A percentile compares a stretch with the other conserved stretches of the same genome.
Conservation (phyloP, 2,888 invertebrate genomes). For the Pammene aurita region DNA sequence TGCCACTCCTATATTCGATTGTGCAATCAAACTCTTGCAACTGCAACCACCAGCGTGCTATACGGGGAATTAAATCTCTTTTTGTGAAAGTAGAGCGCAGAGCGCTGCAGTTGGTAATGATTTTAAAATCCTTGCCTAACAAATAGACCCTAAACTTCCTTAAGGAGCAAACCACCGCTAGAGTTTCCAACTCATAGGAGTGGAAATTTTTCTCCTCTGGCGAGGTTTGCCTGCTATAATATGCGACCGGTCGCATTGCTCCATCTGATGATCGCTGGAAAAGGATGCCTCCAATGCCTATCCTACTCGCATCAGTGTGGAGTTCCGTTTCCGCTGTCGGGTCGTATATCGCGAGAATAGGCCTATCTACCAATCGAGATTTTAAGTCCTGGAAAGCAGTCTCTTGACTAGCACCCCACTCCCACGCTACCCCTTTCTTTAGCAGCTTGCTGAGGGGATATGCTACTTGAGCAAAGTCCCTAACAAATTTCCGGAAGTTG, state of each 20-base stretch:
- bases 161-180: neutral
- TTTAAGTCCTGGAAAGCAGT: constrained; percentile 13
- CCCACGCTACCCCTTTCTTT: constrained; percentile 10
- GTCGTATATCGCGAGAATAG: constrained; percentile 23
- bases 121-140: constrained; percentile 45
- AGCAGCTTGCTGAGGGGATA: constrained; percentile 34
- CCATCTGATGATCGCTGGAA: constrained; percentile 5
- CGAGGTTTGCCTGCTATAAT: constrained; percentile 33
- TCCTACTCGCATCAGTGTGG: constrained; percentile 28
- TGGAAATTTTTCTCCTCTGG: constrained; percentile 39
- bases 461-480: constrained; percentile 35
- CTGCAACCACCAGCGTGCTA: constrained; percentile 54
- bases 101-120: constrained; percentile 51
- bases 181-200: constrained; percentile 39
- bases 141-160: constrained; percentile 46
- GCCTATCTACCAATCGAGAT: constrained; percentile 8
- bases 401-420: constrained; percentile 12
- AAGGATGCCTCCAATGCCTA: neutral
- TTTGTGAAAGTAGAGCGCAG: constrained; percentile 48
- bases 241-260: constrained; percentile 29
- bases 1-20: neutral
- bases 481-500: constrained; percentile 43
- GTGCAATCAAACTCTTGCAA: constrained; percentile 49
- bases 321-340: constrained; percentile 24
- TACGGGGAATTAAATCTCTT: constrained; percentile 49